Conservation (phyloP, 2,797 vertebrate genomes). For the Poecilia velifera region DNA sequence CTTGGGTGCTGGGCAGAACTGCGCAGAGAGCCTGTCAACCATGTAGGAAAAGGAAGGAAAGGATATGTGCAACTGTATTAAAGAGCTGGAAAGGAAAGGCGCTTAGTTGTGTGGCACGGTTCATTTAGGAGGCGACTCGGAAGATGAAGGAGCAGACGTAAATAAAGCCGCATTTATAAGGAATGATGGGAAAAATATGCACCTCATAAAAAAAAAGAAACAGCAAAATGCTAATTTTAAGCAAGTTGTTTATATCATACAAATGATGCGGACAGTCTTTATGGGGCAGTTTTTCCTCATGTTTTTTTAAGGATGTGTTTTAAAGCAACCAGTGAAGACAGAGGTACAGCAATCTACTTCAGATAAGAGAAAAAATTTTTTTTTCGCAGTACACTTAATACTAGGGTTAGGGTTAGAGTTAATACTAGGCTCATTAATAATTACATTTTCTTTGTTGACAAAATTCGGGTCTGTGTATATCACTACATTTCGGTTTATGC, state of each 20-base stretch:
- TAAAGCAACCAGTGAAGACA: not conserved
- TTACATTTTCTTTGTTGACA: not conserved
- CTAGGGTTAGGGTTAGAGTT: no score
- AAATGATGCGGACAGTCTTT: not conserved
- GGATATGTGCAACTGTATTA: conserved; percentile 28
- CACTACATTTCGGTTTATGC: not conserved
- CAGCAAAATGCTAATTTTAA: not conserved
- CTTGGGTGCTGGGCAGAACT: conserved; percentile 83
- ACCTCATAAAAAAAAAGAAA: not conserved
- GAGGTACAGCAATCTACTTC: not conserved
- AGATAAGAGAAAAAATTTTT: not conserved
- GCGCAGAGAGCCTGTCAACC: conserved; percentile 67
- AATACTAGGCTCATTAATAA: not conserved
- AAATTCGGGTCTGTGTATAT: not conserved
- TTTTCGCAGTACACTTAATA: not conserved
- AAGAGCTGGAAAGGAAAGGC: conserved; percentile 30
- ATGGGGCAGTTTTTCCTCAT: not conserved
- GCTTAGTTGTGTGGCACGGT: not conserved
- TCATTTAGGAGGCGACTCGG: not conserved
- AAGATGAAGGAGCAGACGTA: not conserved
- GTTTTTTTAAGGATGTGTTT: not conserved
- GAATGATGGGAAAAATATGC: not conserved
- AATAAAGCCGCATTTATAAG: not conserved
- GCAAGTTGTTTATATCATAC: not conserved
- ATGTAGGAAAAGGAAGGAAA: conserved; percentile 49